Conservation (phyloP, 1,140 invertebrate genomes). For the Tigriopus japonicus region DNA sequence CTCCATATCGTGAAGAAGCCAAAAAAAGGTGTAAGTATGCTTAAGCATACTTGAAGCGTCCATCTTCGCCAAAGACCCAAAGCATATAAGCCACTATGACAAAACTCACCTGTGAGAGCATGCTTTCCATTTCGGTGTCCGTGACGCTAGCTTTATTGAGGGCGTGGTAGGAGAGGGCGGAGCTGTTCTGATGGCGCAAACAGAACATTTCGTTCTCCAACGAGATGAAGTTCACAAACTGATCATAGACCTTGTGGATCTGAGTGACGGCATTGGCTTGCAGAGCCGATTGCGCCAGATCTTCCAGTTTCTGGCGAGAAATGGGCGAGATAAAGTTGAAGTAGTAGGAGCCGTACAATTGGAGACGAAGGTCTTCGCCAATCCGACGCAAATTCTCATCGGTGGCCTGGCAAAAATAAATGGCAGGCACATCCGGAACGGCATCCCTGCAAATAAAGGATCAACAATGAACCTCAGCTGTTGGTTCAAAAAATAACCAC, state of each 20-base stretch:
- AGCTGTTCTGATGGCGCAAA: slow-evolving; percentile 73
- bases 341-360: slow-evolving; percentile 85
- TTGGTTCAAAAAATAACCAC: no score
- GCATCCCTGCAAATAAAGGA: slow-evolving; percentile 50
- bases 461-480: no score
- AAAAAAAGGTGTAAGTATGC: no score
- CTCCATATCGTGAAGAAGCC: no score
- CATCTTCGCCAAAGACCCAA: no score
- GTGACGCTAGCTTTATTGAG: slow-evolving; percentile 86
- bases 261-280: slow-evolving; percentile 65
- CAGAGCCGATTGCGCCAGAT: slow-evolving; percentile 75
- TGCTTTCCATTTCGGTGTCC: slow-evolving; percentile 83
- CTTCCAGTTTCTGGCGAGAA: slow-evolving; percentile 79
- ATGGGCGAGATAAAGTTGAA: slow-evolving; percentile 96
- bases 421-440: slow-evolving; percentile 92
- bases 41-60: no score
- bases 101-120: slow-evolving; percentile 47
- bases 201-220: slow-evolving; percentile 96
- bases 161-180: slow-evolving; percentile 79
- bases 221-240: slow-evolving; percentile 96
- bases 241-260: slow-evolving; percentile 89
- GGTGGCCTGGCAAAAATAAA: slow-evolving; percentile 95
- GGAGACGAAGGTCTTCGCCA: slow-evolving; percentile 60
- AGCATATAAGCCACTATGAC: no score
- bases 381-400: slow-evolving; percentile 92